Evolutionary conservation across 2,888 invertebrate species (phyloP).

Genomic region (Teleiodes luculella): DNA sequence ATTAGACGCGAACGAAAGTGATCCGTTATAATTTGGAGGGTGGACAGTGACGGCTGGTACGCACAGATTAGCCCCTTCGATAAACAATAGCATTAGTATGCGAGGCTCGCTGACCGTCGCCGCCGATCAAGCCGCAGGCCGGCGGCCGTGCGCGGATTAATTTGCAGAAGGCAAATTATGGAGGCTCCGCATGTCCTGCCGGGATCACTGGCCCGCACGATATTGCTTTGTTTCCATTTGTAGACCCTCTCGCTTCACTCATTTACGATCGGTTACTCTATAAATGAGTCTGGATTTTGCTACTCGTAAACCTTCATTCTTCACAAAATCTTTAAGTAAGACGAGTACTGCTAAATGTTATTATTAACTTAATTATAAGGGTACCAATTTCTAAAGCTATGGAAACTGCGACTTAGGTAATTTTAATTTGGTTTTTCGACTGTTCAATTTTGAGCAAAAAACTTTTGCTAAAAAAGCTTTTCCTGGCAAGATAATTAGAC

Average conservation of each 20-base stretch:
- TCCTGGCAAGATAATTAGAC: too few relatives aligned
- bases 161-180: constrained; percentile 75
- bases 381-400: too few relatives aligned
- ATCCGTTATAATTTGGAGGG: constrained; percentile 75
- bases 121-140: constrained; percentile 66
- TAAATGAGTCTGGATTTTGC: not conserved
- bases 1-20: constrained; percentile 71
- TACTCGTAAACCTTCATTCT: too few relatives aligned
- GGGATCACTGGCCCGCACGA: constrained; percentile 51
- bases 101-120: constrained; percentile 73
- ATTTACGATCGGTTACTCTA: not conserved
- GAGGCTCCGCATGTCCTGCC: constrained; percentile 36
- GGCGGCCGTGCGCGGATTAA: constrained; percentile 73
- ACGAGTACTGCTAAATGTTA: too few relatives aligned
- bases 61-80: constrained; percentile 78
- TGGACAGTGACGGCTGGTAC: constrained; percentile 76
- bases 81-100: constrained; percentile 79
- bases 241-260: constrained; percentile 1
- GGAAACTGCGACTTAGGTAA: too few relatives aligned
- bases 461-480: too few relatives aligned
- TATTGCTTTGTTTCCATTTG: constrained; percentile 61
- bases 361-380: too few relatives aligned
- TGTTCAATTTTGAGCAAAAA: too few relatives aligned
- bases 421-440: too few relatives aligned
- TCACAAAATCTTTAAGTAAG: too few relatives aligned